Evolutionary conservation across 2,797 vertebrate genomes (phyloP).

Genomic region (Neomorphus geoffroyi): DNA sequence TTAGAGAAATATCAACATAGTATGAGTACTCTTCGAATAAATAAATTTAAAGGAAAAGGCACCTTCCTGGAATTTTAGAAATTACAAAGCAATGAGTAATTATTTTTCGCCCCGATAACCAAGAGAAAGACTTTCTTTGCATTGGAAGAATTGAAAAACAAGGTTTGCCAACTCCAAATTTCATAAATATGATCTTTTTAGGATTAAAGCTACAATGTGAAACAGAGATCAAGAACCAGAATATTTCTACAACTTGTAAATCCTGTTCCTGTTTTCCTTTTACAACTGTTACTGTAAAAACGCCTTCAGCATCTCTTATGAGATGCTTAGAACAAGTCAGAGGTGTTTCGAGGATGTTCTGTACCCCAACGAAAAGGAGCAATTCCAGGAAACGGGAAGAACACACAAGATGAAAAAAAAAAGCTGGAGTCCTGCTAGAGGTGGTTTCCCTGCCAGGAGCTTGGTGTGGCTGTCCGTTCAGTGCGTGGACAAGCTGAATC

Average conservation of each 20-base stretch:
- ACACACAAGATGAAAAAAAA: not conserved
- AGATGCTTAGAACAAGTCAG: constrained; percentile 1
- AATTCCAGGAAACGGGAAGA: not conserved
- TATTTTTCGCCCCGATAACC: not conserved
- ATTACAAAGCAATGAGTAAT: not conserved
- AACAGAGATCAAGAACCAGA: not conserved
- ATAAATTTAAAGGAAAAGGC: not conserved
- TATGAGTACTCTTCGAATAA: not conserved
- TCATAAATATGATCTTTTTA: not conserved
- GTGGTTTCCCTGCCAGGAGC: not conserved
- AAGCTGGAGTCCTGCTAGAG: not conserved
- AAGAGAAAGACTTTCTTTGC: not conserved
- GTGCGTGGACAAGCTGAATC: not conserved
- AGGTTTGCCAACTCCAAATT: not conserved
- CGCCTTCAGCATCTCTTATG: constrained; percentile 80
- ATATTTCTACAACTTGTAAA: not conserved
- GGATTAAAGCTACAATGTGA: not conserved
- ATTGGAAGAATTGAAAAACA: not conserved
- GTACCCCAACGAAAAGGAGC: not conserved
- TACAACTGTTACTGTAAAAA: constrained; percentile 76
- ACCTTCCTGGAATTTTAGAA: not conserved
- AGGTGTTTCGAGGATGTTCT: not conserved
- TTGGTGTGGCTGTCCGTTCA: rapidly evolving
- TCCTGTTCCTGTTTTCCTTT: not conserved
- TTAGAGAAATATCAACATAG: not conserved